Conservation (phyloP, 35 echinoderm and acorn worm genomes). For the Antedon bifida region DNA sequence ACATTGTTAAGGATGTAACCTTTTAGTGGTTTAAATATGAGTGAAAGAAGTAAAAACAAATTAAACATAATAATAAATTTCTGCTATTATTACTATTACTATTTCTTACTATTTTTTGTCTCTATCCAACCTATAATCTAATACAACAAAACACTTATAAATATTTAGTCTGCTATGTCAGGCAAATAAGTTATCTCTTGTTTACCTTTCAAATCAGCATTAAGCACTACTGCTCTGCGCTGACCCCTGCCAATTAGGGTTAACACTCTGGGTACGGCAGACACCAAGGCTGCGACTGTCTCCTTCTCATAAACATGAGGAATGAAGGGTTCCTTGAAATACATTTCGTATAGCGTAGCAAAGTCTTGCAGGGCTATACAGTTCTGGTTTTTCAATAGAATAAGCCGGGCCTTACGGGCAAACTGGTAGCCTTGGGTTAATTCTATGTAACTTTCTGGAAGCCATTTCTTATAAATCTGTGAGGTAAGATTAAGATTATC, state of each 20-base stretch:
- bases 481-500: neutral
- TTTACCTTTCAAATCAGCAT: conserved; percentile 20
- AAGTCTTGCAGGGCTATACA: conserved; percentile 60
- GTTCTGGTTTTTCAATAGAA: conserved; percentile 30
- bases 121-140: neutral
- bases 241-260: conserved; percentile 58
- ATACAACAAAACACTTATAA: neutral
- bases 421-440: conserved; percentile 81
- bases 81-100: neutral
- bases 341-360: conserved; percentile 23
- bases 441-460: conserved; percentile 42
- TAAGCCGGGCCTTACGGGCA: conserved; percentile 46
- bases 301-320: conserved; percentile 56
- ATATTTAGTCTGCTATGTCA: neutral
- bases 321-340: conserved; percentile 17
- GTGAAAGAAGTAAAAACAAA: too few relatives aligned
- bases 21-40: neutral
- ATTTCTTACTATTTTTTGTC: neutral
- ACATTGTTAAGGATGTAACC: neutral
- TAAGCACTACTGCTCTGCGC: conserved; percentile 39
- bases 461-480: conserved; percentile 86
- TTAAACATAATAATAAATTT: neutral
- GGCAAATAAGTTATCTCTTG: too few relatives aligned
- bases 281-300: conserved; percentile 48
- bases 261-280: conserved; percentile 59